These are phyloP conservation scores for Poecilia gillii DNA, from an alignment of 2,797 vertebrate species.

Conservation along the genomic window DNA sequence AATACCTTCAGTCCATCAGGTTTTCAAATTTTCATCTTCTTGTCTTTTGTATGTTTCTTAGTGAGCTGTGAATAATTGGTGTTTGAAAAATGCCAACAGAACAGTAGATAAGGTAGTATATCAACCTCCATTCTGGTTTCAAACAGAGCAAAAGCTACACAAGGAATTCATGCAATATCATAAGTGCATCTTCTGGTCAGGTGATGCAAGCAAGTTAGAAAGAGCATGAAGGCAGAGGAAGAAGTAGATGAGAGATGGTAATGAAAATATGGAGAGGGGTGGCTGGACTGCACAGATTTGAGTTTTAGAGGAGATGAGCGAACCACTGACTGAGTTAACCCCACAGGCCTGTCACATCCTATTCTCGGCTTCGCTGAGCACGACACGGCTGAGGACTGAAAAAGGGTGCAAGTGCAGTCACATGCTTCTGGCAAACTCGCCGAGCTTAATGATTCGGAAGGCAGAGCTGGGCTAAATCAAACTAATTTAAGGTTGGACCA, in stretches of 20 bases:
- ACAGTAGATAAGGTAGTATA: constrained; percentile 49
- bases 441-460: constrained; percentile 72
- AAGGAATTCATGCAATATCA: constrained; percentile 4
- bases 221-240: constrained; percentile 5
- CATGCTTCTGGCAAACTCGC: constrained; percentile 69
- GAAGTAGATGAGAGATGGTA: constrained; percentile 29
- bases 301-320: constrained; percentile 64
- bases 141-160: background rate
- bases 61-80: background rate
- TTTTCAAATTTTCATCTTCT: background rate
- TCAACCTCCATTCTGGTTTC: constrained; percentile 25
- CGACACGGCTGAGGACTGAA: constrained; percentile 65
- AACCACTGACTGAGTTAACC: constrained; percentile 75
- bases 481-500: constrained; percentile 66
- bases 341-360: constrained; percentile 78
- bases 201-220: constrained; percentile 41
- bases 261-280: constrained; percentile 35
- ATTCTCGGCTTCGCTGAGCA: constrained; percentile 81
- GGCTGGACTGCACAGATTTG: constrained; percentile 52
- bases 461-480: constrained; percentile 49
- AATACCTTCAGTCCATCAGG: background rate
- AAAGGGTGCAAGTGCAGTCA: constrained; percentile 73
- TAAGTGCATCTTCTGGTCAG: constrained; percentile 41
- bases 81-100: background rate
- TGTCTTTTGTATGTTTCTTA: background rate